Evolutionary conservation across 1,140 invertebrate species (phyloP), one percentile per base, ranked within the genome.

Genomic region (Protaetia brevitarsis): DNA sequence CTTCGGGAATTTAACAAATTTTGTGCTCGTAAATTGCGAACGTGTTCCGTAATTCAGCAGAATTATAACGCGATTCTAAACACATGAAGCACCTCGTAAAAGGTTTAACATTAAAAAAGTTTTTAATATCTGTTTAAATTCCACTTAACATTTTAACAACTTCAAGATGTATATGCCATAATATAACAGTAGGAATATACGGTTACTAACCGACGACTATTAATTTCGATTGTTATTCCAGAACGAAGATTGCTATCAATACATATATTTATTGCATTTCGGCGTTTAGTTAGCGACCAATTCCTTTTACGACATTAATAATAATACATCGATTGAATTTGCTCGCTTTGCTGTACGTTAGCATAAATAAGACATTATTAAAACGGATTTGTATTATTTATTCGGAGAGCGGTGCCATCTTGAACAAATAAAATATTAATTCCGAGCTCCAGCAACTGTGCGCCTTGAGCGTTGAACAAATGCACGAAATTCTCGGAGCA

Each of bases 341-440:
- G 6, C 41, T 19, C 26, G 41, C 19, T 7, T 51, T 8, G 11
- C 7, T 23, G 41, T 51, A 51, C n/a, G 3, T 51, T 51, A 51
- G 16, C 41, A 51, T 51, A 51, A 51, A 23, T 19, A 51, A 13
- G 19, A 51, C 19, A 23, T 51, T 51, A 51, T 51, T 51, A 51
- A 23, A 51, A 23, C 41, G 16, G 19, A 51, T 51, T 51, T 23
- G 41, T 21, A 51, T 51, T 51, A 51, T 51, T 51, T 51, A 51
- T 51, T 51, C 26, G 16, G 19, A 6, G 41, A 19, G 19, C 19
- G 26, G 41, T 23, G 41, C 41, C 41, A 51, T 51, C 41, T 51
- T 51, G 26, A 16, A 19, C 19, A 51, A 51, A 51, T 51, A 51
- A 51, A 21, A 51, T 51, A 51, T 51, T 51, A 51, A 51, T 8